Evolutionary conservation across 2,113 vertebrate species (phyloP).

Genomic region (Perccottus glenii): DNA sequence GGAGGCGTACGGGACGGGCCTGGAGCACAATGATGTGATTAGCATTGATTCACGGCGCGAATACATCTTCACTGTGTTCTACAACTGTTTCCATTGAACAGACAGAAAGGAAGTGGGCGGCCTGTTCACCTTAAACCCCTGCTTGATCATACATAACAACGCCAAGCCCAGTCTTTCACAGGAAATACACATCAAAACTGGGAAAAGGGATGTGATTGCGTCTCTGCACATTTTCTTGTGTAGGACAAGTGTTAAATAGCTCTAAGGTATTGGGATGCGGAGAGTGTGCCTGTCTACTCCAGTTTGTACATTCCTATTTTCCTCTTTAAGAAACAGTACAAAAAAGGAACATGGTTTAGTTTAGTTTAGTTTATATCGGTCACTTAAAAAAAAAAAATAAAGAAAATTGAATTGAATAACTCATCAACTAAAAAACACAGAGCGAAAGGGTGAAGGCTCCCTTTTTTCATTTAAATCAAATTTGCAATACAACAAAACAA

Average conservation of each 20-base stretch:
- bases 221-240: conserved; percentile 12
- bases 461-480: too few relatives aligned
- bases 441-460: too few relatives aligned
- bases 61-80: conserved; percentile 49
- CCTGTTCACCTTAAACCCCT: conserved; percentile 50
- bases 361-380: too few relatives aligned
- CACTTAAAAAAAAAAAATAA: neutral
- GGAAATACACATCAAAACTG: conserved; percentile 25
- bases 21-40: conserved; percentile 60
- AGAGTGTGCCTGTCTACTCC: conserved; percentile 9
- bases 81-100: conserved; percentile 44
- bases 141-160: conserved; percentile 29
- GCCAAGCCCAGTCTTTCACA: conserved; percentile 2
- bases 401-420: neutral
- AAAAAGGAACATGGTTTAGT: neutral
- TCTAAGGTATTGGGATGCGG: conserved; percentile 15
- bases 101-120: conserved; percentile 59
- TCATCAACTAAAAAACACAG: too few relatives aligned
- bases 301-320: conserved; percentile 12
- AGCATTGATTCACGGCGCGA: conserved; percentile 65
- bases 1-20: conserved; percentile 35
- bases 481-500: too few relatives aligned
- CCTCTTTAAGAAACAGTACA: neutral
- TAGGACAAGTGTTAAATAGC: conserved; percentile 17
- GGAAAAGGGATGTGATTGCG: conserved; percentile 3